Evolutionary conservation across 2,888 invertebrate genomes (phyloP).

Genomic region (Xestia c-nigrum): DNA sequence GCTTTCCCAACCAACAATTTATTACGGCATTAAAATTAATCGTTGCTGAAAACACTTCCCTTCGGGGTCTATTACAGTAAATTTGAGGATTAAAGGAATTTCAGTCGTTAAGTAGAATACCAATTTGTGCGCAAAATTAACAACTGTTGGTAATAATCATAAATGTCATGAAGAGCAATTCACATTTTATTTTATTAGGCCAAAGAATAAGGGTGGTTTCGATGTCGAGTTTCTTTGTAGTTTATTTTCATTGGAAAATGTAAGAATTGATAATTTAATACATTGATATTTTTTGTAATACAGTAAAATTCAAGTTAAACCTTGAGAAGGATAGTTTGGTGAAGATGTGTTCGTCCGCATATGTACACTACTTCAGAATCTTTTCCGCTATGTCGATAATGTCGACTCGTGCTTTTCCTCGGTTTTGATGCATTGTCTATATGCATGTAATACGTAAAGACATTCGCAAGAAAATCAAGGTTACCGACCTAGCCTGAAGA

Average conservation of each 20-base stretch:
- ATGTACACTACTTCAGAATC: no score
- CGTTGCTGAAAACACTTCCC: constrained; percentile 54
- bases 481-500: no score
- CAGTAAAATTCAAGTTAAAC: background rate
- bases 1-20: constrained; percentile 45
- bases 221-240: constrained; percentile 6
- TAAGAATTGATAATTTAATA: background rate
- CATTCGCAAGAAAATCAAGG: no score
- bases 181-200: constrained; percentile 56
- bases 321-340: no score
- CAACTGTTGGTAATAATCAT: constrained; percentile 62
- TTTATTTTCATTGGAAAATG: constrained; percentile 26
- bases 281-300: background rate
- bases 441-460: no score
- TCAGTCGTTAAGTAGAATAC: constrained; percentile 46
- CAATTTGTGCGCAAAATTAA: constrained; percentile 57
- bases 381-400: no score
- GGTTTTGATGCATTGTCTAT: no score
- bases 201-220: background rate
- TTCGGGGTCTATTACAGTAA: constrained; percentile 54
- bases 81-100: constrained; percentile 61
- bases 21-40: constrained; percentile 62
- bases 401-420: no score
- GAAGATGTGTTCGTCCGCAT: no score
- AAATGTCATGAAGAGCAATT: constrained; percentile 60